phyloP scores from a whole-genome alignment of 1,140 invertebrate genomes.

The Camponotus floridanus region DNA sequence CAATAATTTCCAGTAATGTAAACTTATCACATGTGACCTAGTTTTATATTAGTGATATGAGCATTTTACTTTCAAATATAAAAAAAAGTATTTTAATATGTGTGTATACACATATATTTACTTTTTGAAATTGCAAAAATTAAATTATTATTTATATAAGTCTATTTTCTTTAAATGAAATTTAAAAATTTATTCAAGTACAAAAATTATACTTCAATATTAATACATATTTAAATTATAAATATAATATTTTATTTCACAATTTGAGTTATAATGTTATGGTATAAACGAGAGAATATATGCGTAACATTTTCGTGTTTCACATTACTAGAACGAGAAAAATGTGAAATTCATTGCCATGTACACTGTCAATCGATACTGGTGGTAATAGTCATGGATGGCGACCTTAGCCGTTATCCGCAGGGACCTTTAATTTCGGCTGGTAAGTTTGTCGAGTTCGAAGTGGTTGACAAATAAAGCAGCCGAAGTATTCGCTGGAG shows the following conservation, averaged over 20 bases:
- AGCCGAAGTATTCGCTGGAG: slow-evolving; percentile 57
- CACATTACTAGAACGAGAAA: neutral
- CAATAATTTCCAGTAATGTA: neutral
- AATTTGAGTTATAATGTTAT: neutral
- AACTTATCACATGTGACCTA: neutral
- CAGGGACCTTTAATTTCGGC: slow-evolving; percentile 77
- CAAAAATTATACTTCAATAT: no score
- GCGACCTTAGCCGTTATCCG: slow-evolving; percentile 69
- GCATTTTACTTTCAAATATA: neutral
- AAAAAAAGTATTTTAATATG: no score
- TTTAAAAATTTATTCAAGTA: neutral
- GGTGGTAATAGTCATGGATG: slow-evolving; percentile 56
- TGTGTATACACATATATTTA: neutral
- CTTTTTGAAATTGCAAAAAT: neutral
- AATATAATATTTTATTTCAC: neutral
- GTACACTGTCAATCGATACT: slow-evolving; percentile 16
- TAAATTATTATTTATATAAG: neutral
- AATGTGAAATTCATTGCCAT: slow-evolving; percentile 44
- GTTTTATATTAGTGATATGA: neutral
- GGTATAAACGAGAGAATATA: neutral
- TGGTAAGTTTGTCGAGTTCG: slow-evolving; percentile 43
- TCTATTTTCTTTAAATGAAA: neutral
- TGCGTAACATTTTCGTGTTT: neutral
- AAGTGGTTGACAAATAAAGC: slow-evolving; percentile 81
- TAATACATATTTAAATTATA: no score